These are phyloP conservation scores for Metacarcinus magister DNA, from an alignment of 2,888 invertebrate genomes.

Conservation along the genomic window DNA sequence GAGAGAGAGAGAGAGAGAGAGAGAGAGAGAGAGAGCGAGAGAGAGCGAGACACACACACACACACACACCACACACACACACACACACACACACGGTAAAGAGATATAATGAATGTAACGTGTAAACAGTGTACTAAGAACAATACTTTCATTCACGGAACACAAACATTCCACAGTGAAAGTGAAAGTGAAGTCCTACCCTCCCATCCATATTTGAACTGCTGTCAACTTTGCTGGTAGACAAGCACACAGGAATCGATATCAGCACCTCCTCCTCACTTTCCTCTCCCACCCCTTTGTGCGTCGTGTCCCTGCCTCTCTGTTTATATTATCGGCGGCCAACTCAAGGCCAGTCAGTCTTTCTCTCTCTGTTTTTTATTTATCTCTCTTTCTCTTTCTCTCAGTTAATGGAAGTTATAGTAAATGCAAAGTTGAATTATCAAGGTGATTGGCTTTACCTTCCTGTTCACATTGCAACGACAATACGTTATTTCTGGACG, in stretches of 20 bases:
- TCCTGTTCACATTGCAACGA: background rate
- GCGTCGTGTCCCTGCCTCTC: background rate
- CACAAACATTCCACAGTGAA: background rate
- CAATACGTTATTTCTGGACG: background rate
- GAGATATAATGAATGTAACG: background rate
- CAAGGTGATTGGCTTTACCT: background rate
- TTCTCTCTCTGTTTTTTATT: background rate
- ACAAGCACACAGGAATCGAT: conserved; percentile 30
- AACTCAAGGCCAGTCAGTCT: background rate
- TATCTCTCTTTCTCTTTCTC: conserved; percentile 31
- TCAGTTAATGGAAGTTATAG: background rate
- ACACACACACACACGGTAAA: background rate
- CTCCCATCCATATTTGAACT: conserved; percentile 21
- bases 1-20: background rate
- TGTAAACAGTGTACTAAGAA: background rate
- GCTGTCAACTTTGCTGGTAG: background rate
- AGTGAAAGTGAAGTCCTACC: background rate
- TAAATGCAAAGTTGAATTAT: background rate
- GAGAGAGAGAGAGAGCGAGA: background rate
- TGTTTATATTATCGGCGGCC: background rate
- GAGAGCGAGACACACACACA: background rate
- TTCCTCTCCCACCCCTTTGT: background rate
- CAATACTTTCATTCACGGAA: background rate
- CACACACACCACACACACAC: too few relatives aligned
- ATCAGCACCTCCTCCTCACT: background rate